Evolutionary conservation across 1,140 invertebrate genomes (phyloP), one percentile per base, ranked within the genome.

Genomic region (Leptinotarsa defecta): DNA sequence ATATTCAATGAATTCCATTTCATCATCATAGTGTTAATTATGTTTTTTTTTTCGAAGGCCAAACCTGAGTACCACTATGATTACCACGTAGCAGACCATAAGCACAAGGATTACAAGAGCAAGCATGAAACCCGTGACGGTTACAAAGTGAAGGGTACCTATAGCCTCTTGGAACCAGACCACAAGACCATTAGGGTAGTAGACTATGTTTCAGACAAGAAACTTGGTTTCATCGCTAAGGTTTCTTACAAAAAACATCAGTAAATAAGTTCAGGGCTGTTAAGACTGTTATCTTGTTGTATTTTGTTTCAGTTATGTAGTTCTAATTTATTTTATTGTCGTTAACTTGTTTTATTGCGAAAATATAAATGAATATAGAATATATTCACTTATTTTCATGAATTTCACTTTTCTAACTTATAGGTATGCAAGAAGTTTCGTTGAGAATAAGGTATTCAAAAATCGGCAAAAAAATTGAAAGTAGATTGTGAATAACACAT

Each of bases 181-280:
- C 85, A 86, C 20, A 72, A 72, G 22, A 82, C 81, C 34, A 78
- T 86, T 48, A 75, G 86, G 61, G 81, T 84, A 17, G 86, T 88
- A 17, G 84, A 86, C 70, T 87, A 88, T 81, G 84, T 82, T 5
- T 83, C 86, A 8, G 86, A 86, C 72, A 82, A 86, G 19, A 87
- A 90, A 71, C 88, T 89, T 77, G 91, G 91, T 57, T 92, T 91
- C 84, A 90, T 91, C 82, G 91, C 91, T 8, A 88, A 91, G 52
- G 90, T 91, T 0, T 76, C 78, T 67, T 80, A 79, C 70, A 77
- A 72, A 43, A 79, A 77, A 72, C 81, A 83, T 64, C 69, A 81
- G 15, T 76, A 77, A 76, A 57, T 34, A 17, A 49, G 48, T 57
- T 67, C 19, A 64, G 13, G 8, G 17, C 22, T 63, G 52, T 63